phyloP scores from a whole-genome alignment of 2,113 vertebrate species.

The Peucedramus taeniatus region DNA sequence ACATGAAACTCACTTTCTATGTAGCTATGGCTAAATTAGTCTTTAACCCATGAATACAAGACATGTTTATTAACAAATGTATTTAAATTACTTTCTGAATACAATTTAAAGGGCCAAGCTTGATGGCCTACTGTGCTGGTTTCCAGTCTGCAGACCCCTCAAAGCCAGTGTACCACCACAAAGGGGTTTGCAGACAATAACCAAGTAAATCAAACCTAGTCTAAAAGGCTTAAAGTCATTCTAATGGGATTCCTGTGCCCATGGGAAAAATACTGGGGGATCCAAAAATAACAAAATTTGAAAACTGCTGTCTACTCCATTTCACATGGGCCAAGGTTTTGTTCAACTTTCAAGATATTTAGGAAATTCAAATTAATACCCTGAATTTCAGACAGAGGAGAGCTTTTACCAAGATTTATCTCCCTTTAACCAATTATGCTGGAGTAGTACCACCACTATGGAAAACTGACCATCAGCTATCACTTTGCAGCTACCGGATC shows the following conservation, averaged over 20 bases:
- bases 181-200: background rate
- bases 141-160: background rate
- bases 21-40: slow-evolving; percentile 13
- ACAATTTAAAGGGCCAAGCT: slow-evolving; percentile 24
- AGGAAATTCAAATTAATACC: slow-evolving; percentile 37
- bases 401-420: background rate
- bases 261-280: background rate
- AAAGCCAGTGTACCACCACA: background rate
- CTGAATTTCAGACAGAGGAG: slow-evolving; percentile 15
- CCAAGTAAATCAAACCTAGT: background rate
- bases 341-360: background rate
- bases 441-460: slow-evolving; percentile 3
- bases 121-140: background rate
- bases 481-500: background rate
- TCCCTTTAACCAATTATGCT: slow-evolving; percentile 3
- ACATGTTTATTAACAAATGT: background rate
- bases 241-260: background rate
- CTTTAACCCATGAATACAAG: background rate
- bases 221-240: background rate
- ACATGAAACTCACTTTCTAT: background rate
- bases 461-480: slow-evolving; percentile 17
- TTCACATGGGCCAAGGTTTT: background rate
- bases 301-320: background rate
- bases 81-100: slow-evolving; percentile 11
- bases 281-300: background rate